These are phyloP conservation scores for Lordiphosa mommai DNA, from an alignment of 1,140 invertebrate species.

Conservation along the genomic window DNA sequence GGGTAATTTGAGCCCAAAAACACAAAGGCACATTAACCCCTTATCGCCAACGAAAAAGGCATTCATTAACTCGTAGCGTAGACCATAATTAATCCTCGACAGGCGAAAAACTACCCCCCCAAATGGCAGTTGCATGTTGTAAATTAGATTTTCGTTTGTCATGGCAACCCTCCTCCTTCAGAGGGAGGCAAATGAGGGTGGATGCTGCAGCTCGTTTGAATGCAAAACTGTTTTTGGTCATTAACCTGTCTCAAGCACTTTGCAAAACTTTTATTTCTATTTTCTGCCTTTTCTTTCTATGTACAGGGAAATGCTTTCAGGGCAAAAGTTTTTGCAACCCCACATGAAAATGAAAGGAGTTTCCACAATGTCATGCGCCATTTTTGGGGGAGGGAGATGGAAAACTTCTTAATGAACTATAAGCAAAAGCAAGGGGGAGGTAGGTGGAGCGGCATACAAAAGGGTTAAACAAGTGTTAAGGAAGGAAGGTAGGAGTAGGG, in stretches of 20 bases:
- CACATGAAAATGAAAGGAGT: constrained; percentile 26
- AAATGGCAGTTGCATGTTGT: constrained; percentile 64
- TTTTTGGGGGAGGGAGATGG: constrained; percentile 14
- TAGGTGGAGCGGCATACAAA: constrained; percentile 35
- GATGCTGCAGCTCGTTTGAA: constrained; percentile 56
- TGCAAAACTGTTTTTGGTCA: constrained; percentile 73
- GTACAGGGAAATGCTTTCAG: constrained; percentile 69
- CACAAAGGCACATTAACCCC: constrained; percentile 60
- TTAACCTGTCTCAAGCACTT: constrained; percentile 73
- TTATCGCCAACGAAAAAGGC: constrained; percentile 45
- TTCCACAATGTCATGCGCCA: constrained; percentile 71
- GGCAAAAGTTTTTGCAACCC: constrained; percentile 47
- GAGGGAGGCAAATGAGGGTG: constrained; percentile 14
- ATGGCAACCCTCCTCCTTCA: constrained; percentile 54
- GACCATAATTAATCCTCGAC: constrained; percentile 64
- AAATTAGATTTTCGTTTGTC: constrained; percentile 74
- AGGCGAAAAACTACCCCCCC: constrained; percentile 33
- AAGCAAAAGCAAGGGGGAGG: constrained; percentile 13
- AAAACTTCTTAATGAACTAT: constrained; percentile 73
- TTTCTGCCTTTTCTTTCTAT: constrained; percentile 1
- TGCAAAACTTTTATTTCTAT: constrained; percentile 39
- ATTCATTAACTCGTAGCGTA: constrained; percentile 68
- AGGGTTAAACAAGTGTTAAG: constrained; percentile 73
- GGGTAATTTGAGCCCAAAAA: constrained; percentile 61
- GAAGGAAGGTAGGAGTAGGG: neutral